Percentiles rank a stretch among this genome's conserved stretches.
phyloP scores from a whole-genome alignment of 2,888 invertebrate species.

The Amblyteles armatorius region DNA sequence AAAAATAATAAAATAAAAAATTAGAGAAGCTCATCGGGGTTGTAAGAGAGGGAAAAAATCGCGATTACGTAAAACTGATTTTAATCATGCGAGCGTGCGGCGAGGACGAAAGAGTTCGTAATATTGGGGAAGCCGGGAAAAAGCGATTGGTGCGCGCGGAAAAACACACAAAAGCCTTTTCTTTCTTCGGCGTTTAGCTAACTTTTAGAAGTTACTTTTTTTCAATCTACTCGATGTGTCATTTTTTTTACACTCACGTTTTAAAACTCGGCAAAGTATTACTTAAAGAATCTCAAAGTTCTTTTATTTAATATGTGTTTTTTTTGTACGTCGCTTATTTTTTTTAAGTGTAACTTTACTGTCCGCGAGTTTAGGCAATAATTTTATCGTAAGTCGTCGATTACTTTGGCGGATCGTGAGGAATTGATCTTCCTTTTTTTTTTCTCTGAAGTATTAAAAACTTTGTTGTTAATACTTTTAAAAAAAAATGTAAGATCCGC shows the following conservation, averaged over 20 bases:
- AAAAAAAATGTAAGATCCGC: not conserved
- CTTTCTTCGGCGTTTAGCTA: not conserved
- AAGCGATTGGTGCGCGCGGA: not conserved
- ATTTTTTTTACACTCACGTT: slow-evolving; percentile 29
- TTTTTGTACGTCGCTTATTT: slow-evolving; percentile 18
- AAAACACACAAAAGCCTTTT: not conserved
- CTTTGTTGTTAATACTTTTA: not conserved
- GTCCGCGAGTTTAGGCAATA: not conserved
- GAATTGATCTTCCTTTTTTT: slow-evolving; percentile 10
- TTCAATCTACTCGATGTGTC: slow-evolving; percentile 7
- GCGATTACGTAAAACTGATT: slow-evolving; percentile 2
- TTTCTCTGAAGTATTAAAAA: not conserved
- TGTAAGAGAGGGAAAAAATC: not conserved
- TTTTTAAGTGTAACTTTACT: not conserved
- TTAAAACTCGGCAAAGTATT: slow-evolving; percentile 56
- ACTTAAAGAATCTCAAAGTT: slow-evolving; percentile 60
- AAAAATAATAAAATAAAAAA: not conserved
- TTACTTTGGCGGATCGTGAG: not conserved
- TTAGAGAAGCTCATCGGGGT: not conserved
- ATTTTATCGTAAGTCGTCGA: slow-evolving; percentile 2
- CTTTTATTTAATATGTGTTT: slow-evolving; percentile 6
- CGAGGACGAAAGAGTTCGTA: not conserved
- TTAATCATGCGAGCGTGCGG: not conserved
- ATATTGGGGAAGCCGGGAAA: not conserved
- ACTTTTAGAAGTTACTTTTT: too few species aligned